These are phyloP conservation scores for Noctua janthina DNA, from an alignment of 2,888 invertebrate species.

Conservation along the genomic window DNA sequence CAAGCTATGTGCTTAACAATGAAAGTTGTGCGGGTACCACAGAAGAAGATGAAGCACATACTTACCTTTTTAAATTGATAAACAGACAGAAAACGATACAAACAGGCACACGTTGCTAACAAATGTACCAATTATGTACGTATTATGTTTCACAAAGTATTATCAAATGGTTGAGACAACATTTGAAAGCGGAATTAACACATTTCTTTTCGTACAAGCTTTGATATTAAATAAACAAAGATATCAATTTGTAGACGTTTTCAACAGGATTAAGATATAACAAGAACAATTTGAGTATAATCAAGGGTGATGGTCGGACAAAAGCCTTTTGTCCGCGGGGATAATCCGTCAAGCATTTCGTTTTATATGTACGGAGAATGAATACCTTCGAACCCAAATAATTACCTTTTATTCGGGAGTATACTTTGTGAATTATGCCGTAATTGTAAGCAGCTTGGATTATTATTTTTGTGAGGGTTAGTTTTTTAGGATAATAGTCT, in stretches of 20 bases:
- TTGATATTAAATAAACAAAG: conserved; percentile 63
- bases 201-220: conserved; percentile 49
- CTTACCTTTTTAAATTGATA: background rate
- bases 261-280: conserved; percentile 64
- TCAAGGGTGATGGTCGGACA: conserved; percentile 63
- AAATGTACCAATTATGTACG: conserved; percentile 36
- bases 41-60: background rate
- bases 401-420: conserved; percentile 54
- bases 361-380: conserved; percentile 57
- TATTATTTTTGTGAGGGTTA: conserved; percentile 29
- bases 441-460: conserved; percentile 41
- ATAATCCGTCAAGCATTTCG: conserved; percentile 66
- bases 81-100: no score
- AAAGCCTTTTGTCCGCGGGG: conserved; percentile 65
- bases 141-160: conserved; percentile 3
- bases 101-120: background rate
- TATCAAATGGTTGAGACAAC: conserved; percentile 11
- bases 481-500: conserved; percentile 17
- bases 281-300: conserved; percentile 69
- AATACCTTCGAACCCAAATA: conserved; percentile 61
- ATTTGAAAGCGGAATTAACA: conserved; percentile 40
- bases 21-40: background rate
- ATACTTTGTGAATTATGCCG: conserved; percentile 45
- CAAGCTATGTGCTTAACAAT: background rate
- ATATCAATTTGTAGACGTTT: conserved; percentile 66